Conservation (phyloP, 2,888 invertebrate genomes). For the Gnatocerus cornutus region DNA sequence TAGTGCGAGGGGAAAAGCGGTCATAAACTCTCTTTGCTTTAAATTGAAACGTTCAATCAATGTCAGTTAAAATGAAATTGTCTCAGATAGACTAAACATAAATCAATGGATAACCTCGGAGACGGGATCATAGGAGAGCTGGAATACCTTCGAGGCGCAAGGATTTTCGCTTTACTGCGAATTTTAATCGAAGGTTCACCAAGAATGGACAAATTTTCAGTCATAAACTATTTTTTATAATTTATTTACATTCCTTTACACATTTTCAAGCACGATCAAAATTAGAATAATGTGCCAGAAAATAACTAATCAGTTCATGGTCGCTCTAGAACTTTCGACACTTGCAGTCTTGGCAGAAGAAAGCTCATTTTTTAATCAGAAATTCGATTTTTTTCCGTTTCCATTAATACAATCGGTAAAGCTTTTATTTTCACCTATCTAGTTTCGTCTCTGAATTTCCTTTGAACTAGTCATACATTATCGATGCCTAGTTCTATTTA, state of each 20-base stretch:
- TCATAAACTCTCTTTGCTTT: constrained; percentile 9
- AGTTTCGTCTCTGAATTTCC: too few species aligned
- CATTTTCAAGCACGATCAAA: not conserved
- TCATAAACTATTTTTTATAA: too few species aligned
- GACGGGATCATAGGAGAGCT: constrained; percentile 30
- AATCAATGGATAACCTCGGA: constrained; percentile 39
- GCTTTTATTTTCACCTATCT: too few species aligned
- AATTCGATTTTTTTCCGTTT: not conserved
- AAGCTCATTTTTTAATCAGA: not conserved
- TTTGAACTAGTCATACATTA: too few species aligned
- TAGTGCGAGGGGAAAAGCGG: constrained; percentile 9
- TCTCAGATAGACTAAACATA: constrained; percentile 28
- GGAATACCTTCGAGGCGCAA: constrained; percentile 37
- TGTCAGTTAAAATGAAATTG: constrained; percentile 36
- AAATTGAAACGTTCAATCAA: constrained; percentile 38
- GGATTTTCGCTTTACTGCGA: constrained; percentile 31
- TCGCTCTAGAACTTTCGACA: not conserved
- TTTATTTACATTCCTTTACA: too few species aligned
- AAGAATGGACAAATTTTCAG: not conserved
- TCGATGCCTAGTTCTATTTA: too few species aligned
- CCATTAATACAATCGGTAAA: not conserved
- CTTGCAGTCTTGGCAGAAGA: not conserved
- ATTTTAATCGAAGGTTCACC: constrained; percentile 40
- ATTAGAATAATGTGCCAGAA: not conserved
- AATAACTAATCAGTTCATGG: constrained; percentile 16